Conservation (phyloP, 2,113 vertebrate species). For the Tringa solitaria region DNA sequence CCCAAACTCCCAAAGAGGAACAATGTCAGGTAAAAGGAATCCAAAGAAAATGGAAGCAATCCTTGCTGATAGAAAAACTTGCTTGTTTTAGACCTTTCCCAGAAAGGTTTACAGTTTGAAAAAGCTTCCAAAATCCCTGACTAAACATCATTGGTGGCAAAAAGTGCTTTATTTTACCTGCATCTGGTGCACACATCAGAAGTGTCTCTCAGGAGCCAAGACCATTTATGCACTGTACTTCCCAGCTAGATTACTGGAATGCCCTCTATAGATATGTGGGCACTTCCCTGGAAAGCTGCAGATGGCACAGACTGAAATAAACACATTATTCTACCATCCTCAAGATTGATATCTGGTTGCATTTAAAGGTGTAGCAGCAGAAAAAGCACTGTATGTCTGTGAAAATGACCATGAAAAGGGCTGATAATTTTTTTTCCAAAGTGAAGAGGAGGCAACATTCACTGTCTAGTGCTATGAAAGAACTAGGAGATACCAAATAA, state of each 20-base stretch:
- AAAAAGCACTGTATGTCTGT: neutral
- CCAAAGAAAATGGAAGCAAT: neutral
- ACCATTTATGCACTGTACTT: neutral
- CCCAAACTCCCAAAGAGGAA: neutral
- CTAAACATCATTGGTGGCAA: neutral
- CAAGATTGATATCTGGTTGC: neutral
- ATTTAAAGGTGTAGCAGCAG: neutral
- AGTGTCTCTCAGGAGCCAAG: neutral
- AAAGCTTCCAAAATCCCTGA: neutral
- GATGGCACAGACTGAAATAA: neutral
- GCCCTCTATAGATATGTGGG: neutral
- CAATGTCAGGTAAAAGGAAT: neutral
- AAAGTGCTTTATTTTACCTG: neutral
- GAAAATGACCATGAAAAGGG: neutral
- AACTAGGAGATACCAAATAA: neutral
- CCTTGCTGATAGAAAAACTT: neutral
- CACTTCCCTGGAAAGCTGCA: neutral
- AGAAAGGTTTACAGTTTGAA: neutral
- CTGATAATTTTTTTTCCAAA: neutral
- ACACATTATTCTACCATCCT: neutral
- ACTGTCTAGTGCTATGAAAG: neutral
- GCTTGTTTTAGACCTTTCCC: neutral
- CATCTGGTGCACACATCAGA: neutral
- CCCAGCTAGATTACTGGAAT: neutral
- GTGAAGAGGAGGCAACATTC: neutral